Percentiles rank a stretch among this genome's conserved stretches.
These are phyloP conservation scores for Hephaestus fuliginosus DNA, from an alignment of 2,797 vertebrate species.

Conservation along the genomic window DNA sequence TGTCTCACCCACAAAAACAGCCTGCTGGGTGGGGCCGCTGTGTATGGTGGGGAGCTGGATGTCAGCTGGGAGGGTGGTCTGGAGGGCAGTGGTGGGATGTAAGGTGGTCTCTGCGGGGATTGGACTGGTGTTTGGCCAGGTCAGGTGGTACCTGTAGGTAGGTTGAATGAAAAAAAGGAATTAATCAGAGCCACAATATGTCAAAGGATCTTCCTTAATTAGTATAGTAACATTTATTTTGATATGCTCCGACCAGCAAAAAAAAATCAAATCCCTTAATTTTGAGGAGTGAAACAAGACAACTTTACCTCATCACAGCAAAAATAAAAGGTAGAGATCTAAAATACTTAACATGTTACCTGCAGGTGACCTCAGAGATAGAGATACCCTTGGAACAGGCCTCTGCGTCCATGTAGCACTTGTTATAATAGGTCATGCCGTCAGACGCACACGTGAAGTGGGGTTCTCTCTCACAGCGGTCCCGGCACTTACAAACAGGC, in stretches of 20 bases:
- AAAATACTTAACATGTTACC: conserved; percentile 87
- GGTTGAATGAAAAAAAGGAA: conserved; percentile 50
- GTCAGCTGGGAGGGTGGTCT: conserved; percentile 89
- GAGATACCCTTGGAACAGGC: conserved; percentile 96
- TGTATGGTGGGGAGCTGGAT: conserved; percentile 88
- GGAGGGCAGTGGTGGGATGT: conserved; percentile 90
- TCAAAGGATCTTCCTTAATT: neutral
- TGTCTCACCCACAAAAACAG: conserved; percentile 92
- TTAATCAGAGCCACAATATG: conserved; percentile 40
- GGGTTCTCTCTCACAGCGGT: conserved; percentile 97
- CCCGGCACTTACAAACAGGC: conserved; percentile 96
- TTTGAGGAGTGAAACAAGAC: conserved; percentile 18
- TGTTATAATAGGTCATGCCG: conserved; percentile 99
- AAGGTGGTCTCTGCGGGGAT: conserved; percentile 90
- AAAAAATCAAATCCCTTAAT: neutral
- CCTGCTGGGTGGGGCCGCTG: conserved; percentile 88
- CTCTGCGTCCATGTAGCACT: conserved; percentile 99
- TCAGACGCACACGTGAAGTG: conserved; percentile 99
- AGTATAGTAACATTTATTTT: neutral
- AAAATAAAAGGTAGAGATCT: conserved; percentile 61
- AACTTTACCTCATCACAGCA: conserved; percentile 65
- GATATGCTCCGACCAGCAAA: neutral
- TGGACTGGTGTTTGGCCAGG: conserved; percentile 96
- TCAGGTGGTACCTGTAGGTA: conserved; percentile 92
- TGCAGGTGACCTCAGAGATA: conserved; percentile 94